Base-by-base conservation (phyloP, 2,888 invertebrate species). In the Dendrolimus houi region DNA sequence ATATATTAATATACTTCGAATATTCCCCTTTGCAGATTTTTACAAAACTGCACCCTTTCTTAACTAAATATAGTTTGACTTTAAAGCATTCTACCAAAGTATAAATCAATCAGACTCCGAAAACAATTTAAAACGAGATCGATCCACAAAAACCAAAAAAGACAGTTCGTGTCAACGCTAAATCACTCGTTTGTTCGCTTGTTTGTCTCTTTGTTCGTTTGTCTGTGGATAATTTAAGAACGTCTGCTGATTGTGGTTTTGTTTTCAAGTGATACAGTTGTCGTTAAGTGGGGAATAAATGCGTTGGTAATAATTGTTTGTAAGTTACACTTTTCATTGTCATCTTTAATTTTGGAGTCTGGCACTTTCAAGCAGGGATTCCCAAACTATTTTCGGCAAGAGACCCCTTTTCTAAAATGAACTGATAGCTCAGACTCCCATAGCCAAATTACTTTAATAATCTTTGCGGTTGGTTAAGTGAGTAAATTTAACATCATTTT, bases 41-140 rank as follows among this genome's bases (percentile, higher is more conserved):
- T 29, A 29, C 3, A 29, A 29, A 29, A 29, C 29, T 29, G 29
- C 29, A 29, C 29, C 29, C 29, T 29, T 29, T 29, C 29, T 29
- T 29, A 29, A 29, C 29, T 29, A 29, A 29, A 29, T 29, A 29
- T 29, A 29, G 29, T 29, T 29, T 29, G 29, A 29, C 29, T 47
- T 47, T 47, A 47, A 47, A 47, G 9, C 47, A 47, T 47, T 47
- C 47, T 10, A 12, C 47, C 29, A 29, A 29, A 47, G 54, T 59
- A 77, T 86, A 84, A 84, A 86, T 86, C 85, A 86, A 79, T 86
- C 86, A 78, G 66, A 47, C 67, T 74, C 62, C 73, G 71, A 83
- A 80, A 77, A 80, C 82, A 79, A 79, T 85, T 85, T 79, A 77
- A 73, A 74, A 66, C 62, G 71, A 79, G 81, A 84, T 85, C 84